phyloP scores from a whole-genome alignment of 2,797 vertebrate species.

The Coendou prehensilis region DNA sequence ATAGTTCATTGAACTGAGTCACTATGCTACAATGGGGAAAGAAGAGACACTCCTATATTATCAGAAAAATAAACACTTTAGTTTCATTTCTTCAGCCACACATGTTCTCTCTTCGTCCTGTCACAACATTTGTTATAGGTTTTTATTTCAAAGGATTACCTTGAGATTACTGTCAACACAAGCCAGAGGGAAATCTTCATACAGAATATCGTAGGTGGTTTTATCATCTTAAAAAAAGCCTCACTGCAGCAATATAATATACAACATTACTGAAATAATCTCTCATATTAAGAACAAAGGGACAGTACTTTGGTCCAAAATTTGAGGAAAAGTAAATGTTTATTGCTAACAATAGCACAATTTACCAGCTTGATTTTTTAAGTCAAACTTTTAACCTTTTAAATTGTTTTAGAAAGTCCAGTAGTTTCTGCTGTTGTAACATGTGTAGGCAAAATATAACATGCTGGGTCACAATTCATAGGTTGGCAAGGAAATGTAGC shows the following conservation, averaged over 20 bases:
- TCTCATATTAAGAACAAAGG: slow-evolving; percentile 55
- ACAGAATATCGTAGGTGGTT: slow-evolving; percentile 52
- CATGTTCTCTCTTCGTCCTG: slow-evolving; percentile 72
- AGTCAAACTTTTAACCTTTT: slow-evolving; percentile 64
- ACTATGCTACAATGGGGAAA: slow-evolving; percentile 60
- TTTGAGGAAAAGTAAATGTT: slow-evolving; percentile 69
- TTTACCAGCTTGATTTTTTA: slow-evolving; percentile 49
- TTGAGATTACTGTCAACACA: slow-evolving; percentile 77
- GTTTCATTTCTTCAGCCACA: slow-evolving; percentile 76
- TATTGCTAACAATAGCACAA: slow-evolving; percentile 48
- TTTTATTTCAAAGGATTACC: slow-evolving; percentile 84
- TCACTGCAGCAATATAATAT: slow-evolving; percentile 11
- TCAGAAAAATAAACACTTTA: slow-evolving; percentile 82
- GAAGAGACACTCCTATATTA: slow-evolving; percentile 69
- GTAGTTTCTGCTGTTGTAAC: slow-evolving; percentile 9
- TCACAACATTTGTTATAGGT: slow-evolving; percentile 78
- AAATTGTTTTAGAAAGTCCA: slow-evolving; percentile 24
- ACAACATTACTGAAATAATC: slow-evolving; percentile 45
- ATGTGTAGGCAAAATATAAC: slow-evolving; percentile 30
- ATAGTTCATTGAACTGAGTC: slow-evolving; percentile 82
- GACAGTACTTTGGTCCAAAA: not conserved
- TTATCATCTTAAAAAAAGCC: slow-evolving; percentile 52
- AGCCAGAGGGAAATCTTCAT: slow-evolving; percentile 66
- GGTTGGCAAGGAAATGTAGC: slow-evolving; percentile 32
- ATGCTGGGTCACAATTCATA: slow-evolving; percentile 42